Conservation (phyloP, 2,888 invertebrate species). For the Eupithecia exiguata region DNA sequence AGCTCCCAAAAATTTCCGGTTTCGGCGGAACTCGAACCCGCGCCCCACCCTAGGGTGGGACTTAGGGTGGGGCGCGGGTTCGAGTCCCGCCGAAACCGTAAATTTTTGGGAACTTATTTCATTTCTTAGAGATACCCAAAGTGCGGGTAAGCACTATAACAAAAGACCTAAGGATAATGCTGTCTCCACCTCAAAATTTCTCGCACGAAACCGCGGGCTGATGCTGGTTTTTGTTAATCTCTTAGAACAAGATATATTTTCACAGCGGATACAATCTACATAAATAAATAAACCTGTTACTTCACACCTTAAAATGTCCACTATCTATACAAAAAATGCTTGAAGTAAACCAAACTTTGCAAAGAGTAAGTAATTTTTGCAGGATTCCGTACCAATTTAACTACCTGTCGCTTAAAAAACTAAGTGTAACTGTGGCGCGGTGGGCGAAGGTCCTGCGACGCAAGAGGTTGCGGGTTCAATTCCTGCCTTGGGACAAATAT, state of each 20-base stretch:
- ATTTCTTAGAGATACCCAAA: too few species aligned
- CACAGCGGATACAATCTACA: neutral
- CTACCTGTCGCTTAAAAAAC: neutral
- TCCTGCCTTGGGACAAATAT: too few species aligned
- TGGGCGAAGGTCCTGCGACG: too few species aligned
- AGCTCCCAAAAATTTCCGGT: too few species aligned
- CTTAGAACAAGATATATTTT: neutral
- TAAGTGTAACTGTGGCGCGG: neutral
- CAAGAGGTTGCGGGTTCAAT: too few species aligned
- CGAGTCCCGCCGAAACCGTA: too few species aligned
- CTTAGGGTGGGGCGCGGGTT: too few species aligned
- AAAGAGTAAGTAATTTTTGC: neutral
- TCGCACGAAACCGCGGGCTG: neutral
- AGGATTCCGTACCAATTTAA: neutral
- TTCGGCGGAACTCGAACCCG: too few species aligned
- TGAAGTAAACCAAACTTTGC: conserved; percentile 7
- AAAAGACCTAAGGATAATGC: too few species aligned
- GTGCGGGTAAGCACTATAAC: too few species aligned
- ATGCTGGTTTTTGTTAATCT: neutral
- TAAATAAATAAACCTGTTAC: conserved; percentile 23
- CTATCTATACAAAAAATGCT: conserved; percentile 16
- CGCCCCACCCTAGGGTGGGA: too few species aligned
- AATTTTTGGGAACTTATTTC: too few species aligned
- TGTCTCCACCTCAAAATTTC: neutral
- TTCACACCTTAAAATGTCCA: conserved; percentile 27